These are phyloP conservation scores for Otis tarda DNA, from an alignment of 2,113 vertebrate species.

Conservation along the genomic window DNA sequence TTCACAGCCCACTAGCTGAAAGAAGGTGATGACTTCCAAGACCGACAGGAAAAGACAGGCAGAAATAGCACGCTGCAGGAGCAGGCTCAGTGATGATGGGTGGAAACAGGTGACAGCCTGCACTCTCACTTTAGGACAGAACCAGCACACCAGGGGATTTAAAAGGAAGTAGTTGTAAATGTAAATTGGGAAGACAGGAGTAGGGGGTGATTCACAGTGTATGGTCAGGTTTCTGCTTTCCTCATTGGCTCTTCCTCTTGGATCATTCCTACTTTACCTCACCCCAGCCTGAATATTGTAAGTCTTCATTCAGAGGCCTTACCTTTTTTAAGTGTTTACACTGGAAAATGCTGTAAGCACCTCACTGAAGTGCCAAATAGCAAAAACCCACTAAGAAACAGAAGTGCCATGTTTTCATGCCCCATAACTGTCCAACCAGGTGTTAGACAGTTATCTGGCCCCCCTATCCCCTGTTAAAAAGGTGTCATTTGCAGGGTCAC, in stretches of 20 bases:
- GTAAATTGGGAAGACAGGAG: background rate
- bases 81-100: slow-evolving; percentile 9
- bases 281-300: background rate
- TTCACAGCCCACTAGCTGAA: slow-evolving; percentile 47
- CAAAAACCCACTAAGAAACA: background rate
- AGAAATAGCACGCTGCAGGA: slow-evolving; percentile 54
- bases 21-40: slow-evolving; percentile 55
- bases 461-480: background rate
- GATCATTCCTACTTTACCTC: background rate
- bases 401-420: background rate
- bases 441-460: background rate
- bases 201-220: background rate
- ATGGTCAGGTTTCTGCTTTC: background rate
- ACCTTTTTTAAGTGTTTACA: background rate
- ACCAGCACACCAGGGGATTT: slow-evolving; percentile 9
- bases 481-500: background rate
- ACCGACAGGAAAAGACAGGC: slow-evolving; percentile 55
- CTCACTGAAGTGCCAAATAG: background rate
- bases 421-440: background rate
- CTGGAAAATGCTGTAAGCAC: background rate
- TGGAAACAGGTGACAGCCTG: slow-evolving; percentile 57
- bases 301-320: background rate
- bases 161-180: slow-evolving; percentile 20
- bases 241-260: background rate
- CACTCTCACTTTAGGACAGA: slow-evolving; percentile 7